phyloP scores from a whole-genome alignment of 1,140 invertebrate species.

The Piezodorus guildinii region DNA sequence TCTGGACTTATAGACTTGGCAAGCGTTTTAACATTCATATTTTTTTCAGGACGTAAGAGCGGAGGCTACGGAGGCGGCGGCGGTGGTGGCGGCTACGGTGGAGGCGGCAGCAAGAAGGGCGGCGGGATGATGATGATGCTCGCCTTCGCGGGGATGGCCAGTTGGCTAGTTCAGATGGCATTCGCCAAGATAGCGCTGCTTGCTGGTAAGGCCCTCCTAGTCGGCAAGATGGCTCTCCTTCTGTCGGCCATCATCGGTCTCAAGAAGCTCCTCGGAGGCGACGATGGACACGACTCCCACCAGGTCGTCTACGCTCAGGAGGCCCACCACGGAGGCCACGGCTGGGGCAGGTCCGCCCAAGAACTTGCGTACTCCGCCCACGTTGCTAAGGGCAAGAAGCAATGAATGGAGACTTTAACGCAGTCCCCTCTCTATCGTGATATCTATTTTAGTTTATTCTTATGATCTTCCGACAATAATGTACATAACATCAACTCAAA shows the following conservation, averaged over 20 bases:
- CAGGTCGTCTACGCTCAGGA: conserved; percentile 19
- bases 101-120: conserved; percentile 23
- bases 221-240: conserved; percentile 53
- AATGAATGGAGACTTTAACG: no score
- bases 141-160: conserved; percentile 25
- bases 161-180: conserved; percentile 50
- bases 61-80: conserved; percentile 1
- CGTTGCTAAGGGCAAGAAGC: no score
- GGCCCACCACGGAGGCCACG: conserved; percentile 4
- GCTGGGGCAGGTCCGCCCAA: neutral
- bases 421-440: no score
- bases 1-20: no score
- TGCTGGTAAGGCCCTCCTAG: conserved; percentile 50
- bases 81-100: conserved; percentile 17
- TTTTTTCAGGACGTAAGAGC: neutral
- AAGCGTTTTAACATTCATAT: neutral
- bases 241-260: conserved; percentile 41
- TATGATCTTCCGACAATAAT: no score
- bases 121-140: conserved; percentile 23
- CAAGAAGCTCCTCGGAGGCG: conserved; percentile 21
- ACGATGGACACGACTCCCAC: conserved; percentile 4
- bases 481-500: no score
- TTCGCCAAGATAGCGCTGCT: conserved; percentile 54
- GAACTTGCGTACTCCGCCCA: neutral
- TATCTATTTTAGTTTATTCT: no score